phyloP scores from a whole-genome alignment of 2,888 invertebrate genomes.

The Noctua pronuba region DNA sequence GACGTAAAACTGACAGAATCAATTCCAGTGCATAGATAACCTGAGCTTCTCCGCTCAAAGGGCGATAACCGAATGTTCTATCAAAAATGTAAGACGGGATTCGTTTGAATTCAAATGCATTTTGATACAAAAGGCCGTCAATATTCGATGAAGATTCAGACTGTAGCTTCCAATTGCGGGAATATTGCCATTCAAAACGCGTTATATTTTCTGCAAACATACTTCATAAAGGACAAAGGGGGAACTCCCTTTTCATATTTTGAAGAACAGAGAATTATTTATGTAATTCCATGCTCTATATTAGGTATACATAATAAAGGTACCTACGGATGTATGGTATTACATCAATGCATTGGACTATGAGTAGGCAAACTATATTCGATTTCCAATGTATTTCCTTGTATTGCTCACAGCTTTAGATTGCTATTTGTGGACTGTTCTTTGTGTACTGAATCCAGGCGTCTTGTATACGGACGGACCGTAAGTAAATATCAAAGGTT shows the following conservation, averaged over 20 bases:
- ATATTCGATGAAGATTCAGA: conserved; percentile 11
- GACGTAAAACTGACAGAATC: background rate
- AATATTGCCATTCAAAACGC: background rate
- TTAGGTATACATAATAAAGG: background rate
- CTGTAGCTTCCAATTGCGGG: background rate
- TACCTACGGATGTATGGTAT: background rate
- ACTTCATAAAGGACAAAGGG: background rate
- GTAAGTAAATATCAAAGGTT: background rate
- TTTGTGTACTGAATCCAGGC: background rate
- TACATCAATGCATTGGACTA: background rate
- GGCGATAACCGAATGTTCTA: background rate
- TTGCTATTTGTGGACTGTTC: conserved; percentile 1
- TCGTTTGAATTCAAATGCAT: conserved; percentile 12
- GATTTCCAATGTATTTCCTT: conserved; percentile 31
- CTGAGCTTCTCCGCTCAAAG: background rate
- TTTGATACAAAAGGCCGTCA: background rate
- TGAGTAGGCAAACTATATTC: conserved; percentile 2
- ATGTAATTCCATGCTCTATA: background rate
- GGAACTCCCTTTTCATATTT: background rate
- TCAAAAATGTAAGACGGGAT: background rate
- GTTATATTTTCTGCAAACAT: background rate
- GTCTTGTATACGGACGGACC: background rate
- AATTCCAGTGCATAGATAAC: background rate
- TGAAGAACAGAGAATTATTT: background rate
- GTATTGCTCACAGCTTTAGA: conserved; percentile 10